These are phyloP conservation scores for Ciconia boyciana DNA, from an alignment of 2,113 vertebrate species.

Conservation along the genomic window DNA sequence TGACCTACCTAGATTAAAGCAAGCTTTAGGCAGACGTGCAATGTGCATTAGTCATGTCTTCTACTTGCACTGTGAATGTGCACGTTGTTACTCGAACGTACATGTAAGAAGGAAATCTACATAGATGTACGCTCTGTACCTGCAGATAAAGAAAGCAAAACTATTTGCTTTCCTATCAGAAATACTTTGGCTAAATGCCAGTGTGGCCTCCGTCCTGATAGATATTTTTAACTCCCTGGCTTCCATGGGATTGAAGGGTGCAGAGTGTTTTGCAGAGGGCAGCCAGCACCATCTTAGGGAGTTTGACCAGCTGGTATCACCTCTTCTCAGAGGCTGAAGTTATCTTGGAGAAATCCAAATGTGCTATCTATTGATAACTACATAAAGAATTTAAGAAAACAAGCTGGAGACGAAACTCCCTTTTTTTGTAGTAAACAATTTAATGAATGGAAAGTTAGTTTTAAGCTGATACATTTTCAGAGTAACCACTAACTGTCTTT, in stretches of 20 bases:
- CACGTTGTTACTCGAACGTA: neutral
- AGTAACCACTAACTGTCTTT: neutral
- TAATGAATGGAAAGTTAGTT: neutral
- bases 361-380: neutral
- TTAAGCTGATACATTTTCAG: neutral
- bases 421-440: neutral
- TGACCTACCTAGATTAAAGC: neutral
- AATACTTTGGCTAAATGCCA: neutral
- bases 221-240: neutral
- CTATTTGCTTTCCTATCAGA: neutral
- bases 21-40: neutral
- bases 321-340: neutral
- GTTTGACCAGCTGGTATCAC: neutral
- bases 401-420: neutral
- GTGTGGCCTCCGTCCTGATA: neutral
- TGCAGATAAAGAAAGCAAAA: conserved; percentile 36
- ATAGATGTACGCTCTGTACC: neutral
- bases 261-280: neutral
- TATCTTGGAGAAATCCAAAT: neutral
- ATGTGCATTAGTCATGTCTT: rapidly evolving
- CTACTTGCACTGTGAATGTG: rapidly evolving
- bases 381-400: neutral
- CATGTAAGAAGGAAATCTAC: neutral
- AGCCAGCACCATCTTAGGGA: neutral
- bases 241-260: neutral